These are phyloP conservation scores for Guaruba guarouba DNA, from an alignment of 2,113 vertebrate genomes.

Conservation along the genomic window DNA sequence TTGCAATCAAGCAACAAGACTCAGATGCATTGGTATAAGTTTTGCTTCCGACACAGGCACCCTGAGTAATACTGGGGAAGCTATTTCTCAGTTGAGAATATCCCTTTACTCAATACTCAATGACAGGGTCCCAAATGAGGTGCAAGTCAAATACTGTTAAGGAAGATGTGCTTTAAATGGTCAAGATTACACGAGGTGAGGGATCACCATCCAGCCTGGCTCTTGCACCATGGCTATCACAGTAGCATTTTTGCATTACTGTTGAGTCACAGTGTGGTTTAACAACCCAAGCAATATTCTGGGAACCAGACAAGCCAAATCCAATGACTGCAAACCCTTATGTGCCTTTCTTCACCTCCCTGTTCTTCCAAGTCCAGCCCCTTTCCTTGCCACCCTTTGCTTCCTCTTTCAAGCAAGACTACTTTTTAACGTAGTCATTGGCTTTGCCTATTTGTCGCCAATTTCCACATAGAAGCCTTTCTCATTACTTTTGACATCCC, in stretches of 20 bases:
- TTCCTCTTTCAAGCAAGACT: not conserved
- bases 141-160: not conserved
- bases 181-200: not conserved
- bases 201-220: not conserved
- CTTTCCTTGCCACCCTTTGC: not conserved
- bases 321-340: not conserved
- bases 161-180: not conserved
- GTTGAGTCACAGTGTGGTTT: not conserved
- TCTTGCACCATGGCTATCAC: not conserved
- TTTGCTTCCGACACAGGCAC: not conserved
- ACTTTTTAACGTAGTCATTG: not conserved
- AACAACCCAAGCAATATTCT: not conserved
- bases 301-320: not conserved
- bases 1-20: not conserved
- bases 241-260: not conserved
- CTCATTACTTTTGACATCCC: not conserved
- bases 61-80: not conserved
- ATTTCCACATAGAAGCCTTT: not conserved
- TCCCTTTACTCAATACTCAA: not conserved
- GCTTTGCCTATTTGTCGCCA: not conserved
- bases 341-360: not conserved
- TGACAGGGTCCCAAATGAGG: not conserved
- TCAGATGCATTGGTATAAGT: rapidly evolving
- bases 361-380: not conserved
- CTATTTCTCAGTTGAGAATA: not conserved